phyloP scores from a whole-genome alignment of 2,888 invertebrate species.

The Balanococcus diminutus region DNA sequence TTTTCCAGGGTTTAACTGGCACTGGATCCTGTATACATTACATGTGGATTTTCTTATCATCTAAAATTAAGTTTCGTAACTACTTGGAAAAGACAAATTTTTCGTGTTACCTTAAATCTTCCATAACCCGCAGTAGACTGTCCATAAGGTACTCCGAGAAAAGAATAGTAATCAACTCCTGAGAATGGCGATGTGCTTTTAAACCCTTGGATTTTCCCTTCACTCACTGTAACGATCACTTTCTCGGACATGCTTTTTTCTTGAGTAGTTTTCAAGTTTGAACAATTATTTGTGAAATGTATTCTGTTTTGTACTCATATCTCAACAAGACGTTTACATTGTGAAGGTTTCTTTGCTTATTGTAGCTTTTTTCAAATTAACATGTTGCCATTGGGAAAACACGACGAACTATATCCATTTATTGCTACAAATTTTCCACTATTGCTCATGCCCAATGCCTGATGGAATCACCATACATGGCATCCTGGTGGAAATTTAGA shows the following conservation, averaged over 20 bases:
- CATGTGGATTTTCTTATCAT: background rate
- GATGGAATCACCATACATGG: too few relatives aligned
- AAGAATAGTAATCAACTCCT: background rate
- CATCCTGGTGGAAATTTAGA: too few relatives aligned
- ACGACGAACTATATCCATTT: too few relatives aligned
- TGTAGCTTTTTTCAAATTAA: too few relatives aligned
- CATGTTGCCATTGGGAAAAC: too few relatives aligned
- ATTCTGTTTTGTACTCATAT: too few relatives aligned
- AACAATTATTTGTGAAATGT: too few relatives aligned
- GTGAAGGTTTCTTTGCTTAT: too few relatives aligned
- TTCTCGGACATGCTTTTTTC: background rate
- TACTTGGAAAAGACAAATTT: background rate
- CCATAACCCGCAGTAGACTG: background rate
- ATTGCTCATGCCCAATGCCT: too few relatives aligned
- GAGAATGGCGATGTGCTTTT: background rate
- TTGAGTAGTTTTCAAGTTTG: too few relatives aligned
- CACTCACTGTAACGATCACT: background rate
- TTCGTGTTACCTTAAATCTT: background rate
- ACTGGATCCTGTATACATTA: background rate
- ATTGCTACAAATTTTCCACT: too few relatives aligned
- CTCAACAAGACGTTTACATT: too few relatives aligned
- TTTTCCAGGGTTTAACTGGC: background rate
- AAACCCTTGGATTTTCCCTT: background rate
- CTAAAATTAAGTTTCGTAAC: background rate
- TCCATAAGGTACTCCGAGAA: background rate